phyloP scores from a whole-genome alignment of 2,888 invertebrate genomes.

The Drosophila nr. perissopoda region DNA sequence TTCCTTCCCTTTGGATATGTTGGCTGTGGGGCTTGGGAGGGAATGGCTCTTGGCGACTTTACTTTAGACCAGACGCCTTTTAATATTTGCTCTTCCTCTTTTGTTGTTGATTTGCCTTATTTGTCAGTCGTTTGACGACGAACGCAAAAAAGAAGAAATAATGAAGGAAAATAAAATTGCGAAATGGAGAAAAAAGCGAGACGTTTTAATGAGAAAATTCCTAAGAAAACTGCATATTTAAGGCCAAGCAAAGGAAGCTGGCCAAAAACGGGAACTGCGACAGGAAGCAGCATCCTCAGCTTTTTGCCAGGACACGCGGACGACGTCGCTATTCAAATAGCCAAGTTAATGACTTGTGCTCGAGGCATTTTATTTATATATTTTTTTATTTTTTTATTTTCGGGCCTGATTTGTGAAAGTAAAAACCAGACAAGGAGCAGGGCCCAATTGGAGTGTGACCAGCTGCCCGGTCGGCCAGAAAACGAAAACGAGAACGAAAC shows the following conservation, averaged over 20 bases:
- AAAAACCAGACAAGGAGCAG: slow-evolving; percentile 33
- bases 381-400: slow-evolving; percentile 10
- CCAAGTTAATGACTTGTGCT: slow-evolving; percentile 81
- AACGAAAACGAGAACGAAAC: slow-evolving; percentile 24
- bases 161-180: slow-evolving; percentile 26
- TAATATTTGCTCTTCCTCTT: slow-evolving; percentile 70
- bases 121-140: slow-evolving; percentile 46
- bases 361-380: slow-evolving; percentile 50
- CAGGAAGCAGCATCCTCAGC: slow-evolving; percentile 63
- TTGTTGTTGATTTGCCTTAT: slow-evolving; percentile 66
- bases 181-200: slow-evolving; percentile 37
- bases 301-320: slow-evolving; percentile 18
- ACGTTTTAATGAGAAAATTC: slow-evolving; percentile 79
- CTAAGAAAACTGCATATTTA: slow-evolving; percentile 81
- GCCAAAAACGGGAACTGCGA: slow-evolving; percentile 37
- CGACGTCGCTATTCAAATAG: slow-evolving; percentile 73
- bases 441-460: slow-evolving; percentile 42
- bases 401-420: slow-evolving; percentile 74
- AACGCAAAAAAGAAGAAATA: slow-evolving; percentile 3
- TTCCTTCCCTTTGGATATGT: slow-evolving; percentile 16
- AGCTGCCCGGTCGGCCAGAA: slow-evolving; percentile 40
- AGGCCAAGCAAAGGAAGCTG: slow-evolving; percentile 41
- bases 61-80: slow-evolving; percentile 76
- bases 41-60: slow-evolving; percentile 59
- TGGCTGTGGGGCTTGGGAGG: slow-evolving; percentile 10